Evolutionary conservation across 2,888 invertebrate species (phyloP), one percentile per base, ranked within the genome.

Genomic region (Morpho deidamia): DNA sequence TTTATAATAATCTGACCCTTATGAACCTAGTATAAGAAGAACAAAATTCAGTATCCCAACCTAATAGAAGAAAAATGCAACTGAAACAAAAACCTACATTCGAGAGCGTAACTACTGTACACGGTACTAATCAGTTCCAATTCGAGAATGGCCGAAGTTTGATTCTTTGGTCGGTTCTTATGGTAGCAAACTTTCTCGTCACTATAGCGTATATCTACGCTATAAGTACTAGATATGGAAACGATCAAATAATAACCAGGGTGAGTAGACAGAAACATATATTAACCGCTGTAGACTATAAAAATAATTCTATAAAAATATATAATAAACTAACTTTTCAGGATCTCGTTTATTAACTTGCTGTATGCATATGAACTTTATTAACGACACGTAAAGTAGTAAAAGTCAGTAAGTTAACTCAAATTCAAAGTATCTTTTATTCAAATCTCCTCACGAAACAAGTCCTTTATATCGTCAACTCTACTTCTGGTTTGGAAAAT

Each of bases 241-340:
- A 74, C 14, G 79, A 76, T 35, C 75, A 80, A 55, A 77, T 87
- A 34, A 74, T 80, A 8, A 87, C 84, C 2, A 64, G 72, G 70
- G 87, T 85, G 53, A 66, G 63, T 45, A 14, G 23, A 11, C 0
- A 7, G 32, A 35, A n/a, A n/a, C n/a, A n/a, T 10, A 32, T 8
- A 5, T 23, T 23, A 23, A n/a, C n/a, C n/a, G n/a, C n/a, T n/a
- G n/a, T n/a, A n/a, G n/a, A n/a, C n/a, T n/a, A n/a, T n/a, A n/a
- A n/a, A n/a, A n/a, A n/a, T n/a, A n/a, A n/a, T n/a, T 23, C 23
- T 23, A 23, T 23, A 23, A 5, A 5, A 1, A 23, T 23, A 23
- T 23, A 23, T 23, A 23, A 23, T n/a, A n/a, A n/a, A n/a, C n/a
- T n/a, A n/a, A n/a, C n/a, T n/a, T n/a, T n/a, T n/a, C n/a, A n/a